Base-by-base conservation (phyloP, 1,140 invertebrate species). In the Drosophila albomicans region DNA sequence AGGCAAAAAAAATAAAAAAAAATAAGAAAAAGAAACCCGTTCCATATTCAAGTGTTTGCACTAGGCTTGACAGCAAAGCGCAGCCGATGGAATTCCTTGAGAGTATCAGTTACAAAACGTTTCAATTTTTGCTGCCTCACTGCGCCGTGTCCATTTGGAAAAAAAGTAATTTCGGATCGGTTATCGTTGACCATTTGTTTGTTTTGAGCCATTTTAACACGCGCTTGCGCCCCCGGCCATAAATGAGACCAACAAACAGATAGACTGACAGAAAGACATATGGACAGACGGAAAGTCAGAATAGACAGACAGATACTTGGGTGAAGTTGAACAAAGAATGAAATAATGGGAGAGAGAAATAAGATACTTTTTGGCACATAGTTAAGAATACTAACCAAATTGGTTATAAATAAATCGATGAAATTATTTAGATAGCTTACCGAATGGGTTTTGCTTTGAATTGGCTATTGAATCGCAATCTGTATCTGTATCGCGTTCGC, bases 21-120 rank as follows among this genome's bases (percentile, higher is more conserved):
- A 56, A 10, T 3, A 10, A 16, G 6, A 56, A 35, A 57, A 41
- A 10, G 28, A 75, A 75, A 75, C 72, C 59, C 58, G 72, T 75
- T 75, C 72, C 72, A 62, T 43, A 63, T 75, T 75, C 72, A 70
- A 69, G 66, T 70, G 72, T 75, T 75, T 74, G 71, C 71, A 74
- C 71, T 74, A 69, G 30, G 41, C 71, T 74, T 58, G 73, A 71
- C 73, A 75, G 73, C 45, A 75, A 75, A 75, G 57, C 73, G 67
- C 68, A 75, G 68, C 67, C 73, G 68, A 69, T 68, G 76, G 45
- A 70, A 71, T 74, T 79, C 81, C 81, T 75, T 65, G 41, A 59
- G 71, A 78, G 82, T 85, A 85, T 87, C 84, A 59, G 72, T 87
- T 87, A 87, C 82, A 87, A 87, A 87, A 87, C 80, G 82, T 78